Percentiles rank a stretch among this genome's conserved stretches.
These are phyloP conservation scores for Dendroctonus ponderosae DNA, from an alignment of 1,140 invertebrate species.

Conservation along the genomic window DNA sequence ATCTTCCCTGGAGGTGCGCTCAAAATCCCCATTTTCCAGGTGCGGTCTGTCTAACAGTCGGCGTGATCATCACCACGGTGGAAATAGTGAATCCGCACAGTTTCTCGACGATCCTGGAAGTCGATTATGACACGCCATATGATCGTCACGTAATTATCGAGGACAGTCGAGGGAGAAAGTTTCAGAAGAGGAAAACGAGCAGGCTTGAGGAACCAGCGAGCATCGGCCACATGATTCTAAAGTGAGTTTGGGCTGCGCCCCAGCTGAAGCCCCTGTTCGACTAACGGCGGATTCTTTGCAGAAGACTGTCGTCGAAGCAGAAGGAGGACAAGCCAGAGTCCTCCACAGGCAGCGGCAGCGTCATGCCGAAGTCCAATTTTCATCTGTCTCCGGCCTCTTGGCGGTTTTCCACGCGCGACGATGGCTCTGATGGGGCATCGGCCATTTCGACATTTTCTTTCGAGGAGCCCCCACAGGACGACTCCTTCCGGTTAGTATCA, in stretches of 20 bases:
- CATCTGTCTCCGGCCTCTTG: slow-evolving; percentile 17
- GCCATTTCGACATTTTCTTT: slow-evolving; percentile 18
- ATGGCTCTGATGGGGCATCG: slow-evolving; percentile 14
- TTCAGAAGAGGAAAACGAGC: slow-evolving; percentile 60
- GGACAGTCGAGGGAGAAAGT: slow-evolving; percentile 77
- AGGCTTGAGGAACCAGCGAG: slow-evolving; percentile 62
- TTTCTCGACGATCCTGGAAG: slow-evolving; percentile 89
- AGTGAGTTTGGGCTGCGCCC: slow-evolving; percentile 45
- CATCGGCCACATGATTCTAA: slow-evolving; percentile 60
- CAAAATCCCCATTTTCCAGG: slow-evolving; percentile 54
- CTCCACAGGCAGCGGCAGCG: slow-evolving; percentile 8
- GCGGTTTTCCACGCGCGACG: slow-evolving; percentile 8
- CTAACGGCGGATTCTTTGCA: background rate
- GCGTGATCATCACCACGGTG: slow-evolving; percentile 74
- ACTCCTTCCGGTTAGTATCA: slow-evolving; percentile 10
- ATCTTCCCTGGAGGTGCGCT: slow-evolving; percentile 1
- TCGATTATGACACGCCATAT: slow-evolving; percentile 92
- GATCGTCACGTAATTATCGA: slow-evolving; percentile 89
- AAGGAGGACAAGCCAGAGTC: slow-evolving; percentile 23
- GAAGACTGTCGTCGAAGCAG: slow-evolving; percentile 24
- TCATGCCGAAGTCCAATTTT: slow-evolving; percentile 10
- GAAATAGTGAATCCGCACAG: slow-evolving; percentile 86
- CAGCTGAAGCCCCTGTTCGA: background rate
- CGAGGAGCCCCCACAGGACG: slow-evolving; percentile 6
- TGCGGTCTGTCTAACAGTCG: slow-evolving; percentile 69